Evolutionary conservation across 2,888 invertebrate genomes (phyloP).

Genomic region (Zele albiditarsus): DNA sequence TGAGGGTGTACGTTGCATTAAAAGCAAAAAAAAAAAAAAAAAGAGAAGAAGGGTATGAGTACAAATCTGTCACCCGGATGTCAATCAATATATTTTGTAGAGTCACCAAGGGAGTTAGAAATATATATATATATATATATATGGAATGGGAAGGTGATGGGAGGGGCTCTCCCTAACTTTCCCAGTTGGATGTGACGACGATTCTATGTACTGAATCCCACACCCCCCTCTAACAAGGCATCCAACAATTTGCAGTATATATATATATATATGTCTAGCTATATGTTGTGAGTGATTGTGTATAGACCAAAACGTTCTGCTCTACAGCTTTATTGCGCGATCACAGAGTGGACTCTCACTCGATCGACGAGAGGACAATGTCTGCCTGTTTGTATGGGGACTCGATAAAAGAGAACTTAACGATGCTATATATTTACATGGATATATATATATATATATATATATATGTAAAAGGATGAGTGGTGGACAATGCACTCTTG

Average conservation of each 20-base stretch:
- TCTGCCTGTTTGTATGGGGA: conserved; percentile 37
- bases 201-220: conserved; percentile 19
- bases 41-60: conserved; percentile 59
- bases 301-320: conserved; percentile 17
- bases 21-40: conserved; percentile 41
- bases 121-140: background rate
- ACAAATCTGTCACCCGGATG: conserved; percentile 71
- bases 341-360: conserved; percentile 37
- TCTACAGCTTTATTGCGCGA: conserved; percentile 34
- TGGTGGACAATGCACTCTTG: conserved; percentile 28
- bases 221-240: conserved; percentile 22
- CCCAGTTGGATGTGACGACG: conserved; percentile 29
- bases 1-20: conserved; percentile 56
- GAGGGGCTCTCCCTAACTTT: conserved; percentile 58
- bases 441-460: background rate
- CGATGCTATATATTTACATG: conserved; percentile 20
- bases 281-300: background rate
- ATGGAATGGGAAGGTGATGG: background rate
- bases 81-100: conserved; percentile 69
- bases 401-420: conserved; percentile 41
- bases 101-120: background rate
- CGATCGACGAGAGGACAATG: conserved; percentile 32
- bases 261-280: background rate
- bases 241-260: conserved; percentile 25
- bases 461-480: background rate